These are phyloP conservation scores for Mythimna vitellina DNA, from an alignment of 2,888 invertebrate species.

Conservation along the genomic window DNA sequence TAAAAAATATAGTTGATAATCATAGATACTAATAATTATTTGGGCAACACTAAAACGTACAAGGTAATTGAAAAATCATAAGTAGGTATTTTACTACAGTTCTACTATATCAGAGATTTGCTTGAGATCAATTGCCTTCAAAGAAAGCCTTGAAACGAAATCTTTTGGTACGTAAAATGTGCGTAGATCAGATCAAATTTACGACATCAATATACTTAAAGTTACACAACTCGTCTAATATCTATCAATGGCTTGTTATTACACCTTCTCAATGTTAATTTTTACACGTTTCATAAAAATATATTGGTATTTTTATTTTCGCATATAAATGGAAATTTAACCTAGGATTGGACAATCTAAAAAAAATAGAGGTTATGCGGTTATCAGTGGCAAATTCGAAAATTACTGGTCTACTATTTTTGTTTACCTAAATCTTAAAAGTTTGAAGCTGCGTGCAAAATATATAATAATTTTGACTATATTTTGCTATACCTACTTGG, in stretches of 20 bases:
- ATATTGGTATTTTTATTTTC: constrained; percentile 63
- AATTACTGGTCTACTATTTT: too few species aligned
- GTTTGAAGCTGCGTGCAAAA: too few species aligned
- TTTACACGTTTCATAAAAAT: constrained; percentile 20
- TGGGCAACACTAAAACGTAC: not conserved
- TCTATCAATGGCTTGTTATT: not conserved
- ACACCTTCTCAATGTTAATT: constrained; percentile 38
- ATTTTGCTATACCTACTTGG: too few species aligned
- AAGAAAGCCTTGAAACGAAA: constrained; percentile 22
- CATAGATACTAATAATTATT: not conserved
- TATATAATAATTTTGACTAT: too few species aligned
- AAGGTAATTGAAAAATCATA: not conserved
- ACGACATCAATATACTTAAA: constrained; percentile 1
- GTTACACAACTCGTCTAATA: constrained; percentile 1
- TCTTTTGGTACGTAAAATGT: not conserved
- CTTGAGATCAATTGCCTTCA: constrained; percentile 21
- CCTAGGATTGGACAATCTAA: constrained; percentile 11
- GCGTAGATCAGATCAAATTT: constrained; percentile 2
- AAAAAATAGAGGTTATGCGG: not conserved
- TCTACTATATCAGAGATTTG: constrained; percentile 17
- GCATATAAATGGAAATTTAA: constrained; percentile 31
- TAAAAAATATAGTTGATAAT: not conserved
- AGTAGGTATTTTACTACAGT: not conserved
- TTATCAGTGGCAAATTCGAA: too few species aligned
- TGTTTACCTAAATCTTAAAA: too few species aligned